Evolutionary conservation across 2,888 invertebrate species (phyloP).

Genomic region (Ophion ellenae): DNA sequence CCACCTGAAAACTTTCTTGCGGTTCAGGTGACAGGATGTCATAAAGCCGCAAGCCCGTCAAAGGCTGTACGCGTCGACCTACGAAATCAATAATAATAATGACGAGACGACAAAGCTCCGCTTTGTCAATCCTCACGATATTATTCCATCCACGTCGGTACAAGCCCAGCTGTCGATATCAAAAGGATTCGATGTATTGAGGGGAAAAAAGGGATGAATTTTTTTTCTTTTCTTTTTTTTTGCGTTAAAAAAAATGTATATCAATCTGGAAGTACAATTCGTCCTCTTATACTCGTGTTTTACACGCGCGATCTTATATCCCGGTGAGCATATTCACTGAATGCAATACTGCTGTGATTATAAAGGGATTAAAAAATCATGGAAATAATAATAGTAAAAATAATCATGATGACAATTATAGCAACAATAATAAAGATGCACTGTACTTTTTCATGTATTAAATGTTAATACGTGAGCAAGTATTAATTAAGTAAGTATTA

Average conservation of each 20-base stretch:
- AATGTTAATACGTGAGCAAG: too few relatives aligned
- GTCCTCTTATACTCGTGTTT: background rate
- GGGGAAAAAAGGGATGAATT: background rate
- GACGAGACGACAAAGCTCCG: constrained; percentile 16
- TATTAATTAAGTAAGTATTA: too few relatives aligned
- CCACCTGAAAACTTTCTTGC: background rate
- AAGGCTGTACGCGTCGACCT: background rate
- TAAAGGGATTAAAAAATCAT: too few relatives aligned
- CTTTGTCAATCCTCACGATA: background rate
- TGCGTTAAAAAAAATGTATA: background rate
- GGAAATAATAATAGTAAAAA: too few relatives aligned
- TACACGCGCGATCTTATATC: background rate
- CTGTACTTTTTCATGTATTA: too few relatives aligned
- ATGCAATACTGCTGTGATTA: too few relatives aligned
- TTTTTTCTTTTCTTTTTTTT: background rate
- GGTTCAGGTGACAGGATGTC: background rate
- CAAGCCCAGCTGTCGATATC: constrained; percentile 6
- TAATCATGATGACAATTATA: too few relatives aligned
- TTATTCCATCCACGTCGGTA: constrained; percentile 25
- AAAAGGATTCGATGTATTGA: background rate
- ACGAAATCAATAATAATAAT: constrained; percentile 10
- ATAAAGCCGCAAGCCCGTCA: constrained; percentile 10
- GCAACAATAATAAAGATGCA: too few relatives aligned
- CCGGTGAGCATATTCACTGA: background rate
- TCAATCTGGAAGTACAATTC: background rate